Base-by-base conservation (phyloP, 1,140 invertebrate species). In the Scaptomyza montana region DNA sequence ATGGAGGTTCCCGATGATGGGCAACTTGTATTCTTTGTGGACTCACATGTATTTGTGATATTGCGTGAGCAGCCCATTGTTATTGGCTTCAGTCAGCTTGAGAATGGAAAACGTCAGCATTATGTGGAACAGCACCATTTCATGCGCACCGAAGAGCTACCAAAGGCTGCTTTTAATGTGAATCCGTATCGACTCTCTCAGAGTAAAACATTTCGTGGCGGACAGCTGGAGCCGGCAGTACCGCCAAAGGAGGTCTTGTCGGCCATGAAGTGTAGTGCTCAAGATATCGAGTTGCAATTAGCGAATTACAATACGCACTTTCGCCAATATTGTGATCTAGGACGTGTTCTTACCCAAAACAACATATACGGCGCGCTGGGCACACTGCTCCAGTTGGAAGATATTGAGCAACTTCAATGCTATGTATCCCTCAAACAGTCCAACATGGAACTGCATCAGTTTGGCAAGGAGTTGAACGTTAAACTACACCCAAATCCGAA, bases 81-180 rank as follows among this genome's bases (percentile, higher is more conserved):
- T 5, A 78, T 91, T 39, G 73, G 77, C 9, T 89, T 53, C 16
- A 63, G 64, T 13, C 70, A 64, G 53, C 54, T 64, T 30, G 54
- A 78, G 12, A 60, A 72, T 19, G 66, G 53, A 8, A 46, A 68
- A 33, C 76, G 60, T 0, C 30, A 63, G 12, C 67, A 67, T 53
- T 86, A 74, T 61, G 74, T 91, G 36, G 90, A 91, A 36, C 86
- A 91, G 51, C 90, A 91, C 72, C 90, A 91, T 66, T 91, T 91
- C 33, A 87, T 90, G 87, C 78, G 78, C 8, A 80, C 80, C 3
- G 72, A 80, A 36, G 84, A 78, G 0, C 56, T 90, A 25, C 89
- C 89, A 4, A 82, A 74, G 60, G 75, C 77, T 10, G 45, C 47
- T 5, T 86, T 90, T 16, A 79, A 76, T 57, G 60, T 90, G 1